phyloP scores from a whole-genome alignment of 2,888 invertebrate species.

The Amphiduros pacificus region DNA sequence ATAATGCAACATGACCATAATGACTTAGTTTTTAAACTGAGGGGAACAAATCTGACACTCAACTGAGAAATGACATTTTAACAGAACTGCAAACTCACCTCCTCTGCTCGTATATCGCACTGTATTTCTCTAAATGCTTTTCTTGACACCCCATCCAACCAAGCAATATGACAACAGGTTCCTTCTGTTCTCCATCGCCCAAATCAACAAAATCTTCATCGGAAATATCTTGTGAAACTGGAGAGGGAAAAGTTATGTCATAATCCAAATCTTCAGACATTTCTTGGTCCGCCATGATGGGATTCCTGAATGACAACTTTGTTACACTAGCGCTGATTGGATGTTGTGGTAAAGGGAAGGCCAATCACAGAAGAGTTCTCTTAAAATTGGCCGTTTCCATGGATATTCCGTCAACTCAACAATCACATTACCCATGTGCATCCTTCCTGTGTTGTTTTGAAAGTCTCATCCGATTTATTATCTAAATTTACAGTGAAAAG shows the following conservation, averaged over 20 bases:
- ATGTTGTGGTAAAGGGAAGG: no score
- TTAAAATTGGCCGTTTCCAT: no score
- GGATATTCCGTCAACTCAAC: no score
- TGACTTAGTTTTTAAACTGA: neutral
- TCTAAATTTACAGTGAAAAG: no score
- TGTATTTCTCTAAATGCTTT: constrained; percentile 76
- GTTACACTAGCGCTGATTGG: no score
- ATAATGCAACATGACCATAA: neutral
- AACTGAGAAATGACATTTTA: neutral
- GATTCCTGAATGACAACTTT: no score
- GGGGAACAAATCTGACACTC: neutral
- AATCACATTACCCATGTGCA: no score
- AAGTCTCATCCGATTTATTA: no score
- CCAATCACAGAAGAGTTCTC: no score
- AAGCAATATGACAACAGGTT: constrained; percentile 72
- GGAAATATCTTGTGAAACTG: constrained; percentile 12
- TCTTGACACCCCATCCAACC: constrained; percentile 83
- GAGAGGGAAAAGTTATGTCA: constrained; percentile 42
- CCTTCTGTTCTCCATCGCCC: constrained; percentile 18
- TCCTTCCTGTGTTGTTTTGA: no score
- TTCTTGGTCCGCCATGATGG: constrained; percentile 10
- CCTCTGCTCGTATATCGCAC: constrained; percentile 73
- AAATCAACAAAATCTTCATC: constrained; percentile 26
- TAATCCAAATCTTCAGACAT: constrained; percentile 41
- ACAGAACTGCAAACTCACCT: constrained; percentile 5